Evolutionary conservation across 2,888 invertebrate genomes (phyloP).

Genomic region (Microctonus aethiopoides): DNA sequence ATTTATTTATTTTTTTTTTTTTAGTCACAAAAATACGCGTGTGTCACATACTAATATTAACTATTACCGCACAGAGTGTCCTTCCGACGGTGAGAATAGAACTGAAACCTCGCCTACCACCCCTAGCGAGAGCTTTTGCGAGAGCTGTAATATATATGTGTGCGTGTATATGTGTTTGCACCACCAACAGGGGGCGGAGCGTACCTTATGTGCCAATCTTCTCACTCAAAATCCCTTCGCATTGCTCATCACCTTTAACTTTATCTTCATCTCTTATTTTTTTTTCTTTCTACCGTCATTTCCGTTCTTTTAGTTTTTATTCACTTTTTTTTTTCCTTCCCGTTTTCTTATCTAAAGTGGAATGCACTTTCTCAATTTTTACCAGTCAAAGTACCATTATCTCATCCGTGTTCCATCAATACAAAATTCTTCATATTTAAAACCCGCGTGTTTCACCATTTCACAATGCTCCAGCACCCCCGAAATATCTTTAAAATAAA

Average conservation of each 20-base stretch:
- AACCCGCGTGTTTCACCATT: no score
- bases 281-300: background rate
- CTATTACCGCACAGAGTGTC: conserved; percentile 22
- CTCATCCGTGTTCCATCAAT: background rate
- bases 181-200: conserved; percentile 39
- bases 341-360: no score
- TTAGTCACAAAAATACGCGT: background rate
- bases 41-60: conserved; percentile 15
- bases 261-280: background rate
- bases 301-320: no score
- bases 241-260: conserved; percentile 2
- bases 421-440: background rate
- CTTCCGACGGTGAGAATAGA: conserved; percentile 24
- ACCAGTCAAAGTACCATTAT: background rate
- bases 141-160: conserved; percentile 17
- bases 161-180: conserved; percentile 10
- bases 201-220: conserved; percentile 14
- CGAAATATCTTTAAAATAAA: background rate
- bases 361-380: background rate
- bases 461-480: no score
- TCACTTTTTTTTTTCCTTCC: background rate
- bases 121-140: conserved; percentile 22
- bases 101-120: conserved; percentile 36
- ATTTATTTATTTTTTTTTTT: background rate
- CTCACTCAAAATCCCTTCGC: conserved; percentile 13